These are phyloP conservation scores for Leptodactylus fallax DNA, from an alignment of 2,797 vertebrate species.

Conservation along the genomic window DNA sequence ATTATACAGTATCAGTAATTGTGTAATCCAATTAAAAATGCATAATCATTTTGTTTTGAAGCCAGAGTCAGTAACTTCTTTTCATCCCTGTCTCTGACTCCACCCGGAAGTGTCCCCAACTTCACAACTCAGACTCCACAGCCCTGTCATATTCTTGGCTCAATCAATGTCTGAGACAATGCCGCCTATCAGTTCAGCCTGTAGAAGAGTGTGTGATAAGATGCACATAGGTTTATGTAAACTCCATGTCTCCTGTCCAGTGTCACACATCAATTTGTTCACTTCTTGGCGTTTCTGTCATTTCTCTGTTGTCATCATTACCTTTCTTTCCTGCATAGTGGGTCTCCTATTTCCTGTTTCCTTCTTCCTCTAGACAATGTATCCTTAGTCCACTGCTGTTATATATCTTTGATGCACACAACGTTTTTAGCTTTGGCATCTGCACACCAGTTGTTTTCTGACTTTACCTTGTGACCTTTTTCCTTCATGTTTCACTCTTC, in stretches of 20 bases:
- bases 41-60: too few relatives aligned
- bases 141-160: not conserved
- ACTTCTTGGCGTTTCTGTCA: not conserved
- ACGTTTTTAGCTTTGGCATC: slow-evolving; percentile 40
- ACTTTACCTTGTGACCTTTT: slow-evolving; percentile 53
- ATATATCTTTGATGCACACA: slow-evolving; percentile 45
- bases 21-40: too few relatives aligned
- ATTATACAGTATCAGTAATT: too few relatives aligned
- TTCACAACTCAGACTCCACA: too few relatives aligned
- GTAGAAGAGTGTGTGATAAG: not conserved
- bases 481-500: slow-evolving; percentile 25
- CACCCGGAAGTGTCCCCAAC: too few relatives aligned
- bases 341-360: slow-evolving; percentile 49
- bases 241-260: not conserved
- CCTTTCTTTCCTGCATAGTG: slow-evolving; percentile 45
- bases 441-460: slow-evolving; percentile 37
- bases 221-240: not conserved
- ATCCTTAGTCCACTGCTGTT: slow-evolving; percentile 42
- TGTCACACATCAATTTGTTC: slow-evolving; percentile 10
- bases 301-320: slow-evolving; percentile 30
- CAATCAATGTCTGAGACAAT: not conserved
- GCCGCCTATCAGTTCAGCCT: too few relatives aligned
- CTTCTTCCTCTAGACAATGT: slow-evolving; percentile 53
- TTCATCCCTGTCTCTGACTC: too few relatives aligned
- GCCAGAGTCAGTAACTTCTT: too few relatives aligned